Evolutionary conservation across 2,888 invertebrate genomes (phyloP).

Genomic region (Watsonalla cultraria): DNA sequence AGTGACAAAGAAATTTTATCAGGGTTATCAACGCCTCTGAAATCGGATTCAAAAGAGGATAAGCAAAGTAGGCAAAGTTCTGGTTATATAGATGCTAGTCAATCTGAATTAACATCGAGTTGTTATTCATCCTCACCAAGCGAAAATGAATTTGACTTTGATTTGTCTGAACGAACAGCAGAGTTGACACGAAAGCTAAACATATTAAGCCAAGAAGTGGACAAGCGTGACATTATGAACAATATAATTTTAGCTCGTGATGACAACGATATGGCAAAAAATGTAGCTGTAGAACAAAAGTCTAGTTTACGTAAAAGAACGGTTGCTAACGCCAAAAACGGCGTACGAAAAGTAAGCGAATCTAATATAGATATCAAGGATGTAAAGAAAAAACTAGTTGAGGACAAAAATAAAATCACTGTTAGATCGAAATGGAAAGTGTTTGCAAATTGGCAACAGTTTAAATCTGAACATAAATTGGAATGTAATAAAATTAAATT

Average conservation of each 20-base stretch:
- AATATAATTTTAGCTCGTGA: constrained; percentile 43
- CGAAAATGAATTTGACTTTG: constrained; percentile 74
- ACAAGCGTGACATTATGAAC: constrained; percentile 42
- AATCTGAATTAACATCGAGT: constrained; percentile 73
- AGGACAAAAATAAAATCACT: constrained; percentile 40
- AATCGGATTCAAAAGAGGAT: constrained; percentile 46
- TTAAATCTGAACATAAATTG: constrained; percentile 76
- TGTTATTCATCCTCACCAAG: constrained; percentile 74
- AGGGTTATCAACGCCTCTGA: constrained; percentile 63
- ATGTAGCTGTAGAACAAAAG: constrained; percentile 31
- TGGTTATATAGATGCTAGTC: constrained; percentile 72
- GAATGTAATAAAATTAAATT: constrained; percentile 76
- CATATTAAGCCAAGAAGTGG: constrained; percentile 60
- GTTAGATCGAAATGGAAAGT: constrained; percentile 62
- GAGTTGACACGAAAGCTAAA: constrained; percentile 67
- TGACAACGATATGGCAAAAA: constrained; percentile 22
- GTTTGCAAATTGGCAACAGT: constrained; percentile 75
- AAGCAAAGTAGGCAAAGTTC: constrained; percentile 62
- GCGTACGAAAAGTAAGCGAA: constrained; percentile 30
- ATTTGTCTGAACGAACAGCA: constrained; percentile 65
- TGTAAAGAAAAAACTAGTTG: constrained; percentile 26
- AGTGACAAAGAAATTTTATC: constrained; percentile 74
- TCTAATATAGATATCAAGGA: constrained; percentile 32
- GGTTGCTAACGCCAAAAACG: constrained; percentile 30
- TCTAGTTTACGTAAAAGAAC: constrained; percentile 53